These are phyloP conservation scores for Alcedo atthis DNA, from an alignment of 2,797 vertebrate genomes.

Conservation along the genomic window DNA sequence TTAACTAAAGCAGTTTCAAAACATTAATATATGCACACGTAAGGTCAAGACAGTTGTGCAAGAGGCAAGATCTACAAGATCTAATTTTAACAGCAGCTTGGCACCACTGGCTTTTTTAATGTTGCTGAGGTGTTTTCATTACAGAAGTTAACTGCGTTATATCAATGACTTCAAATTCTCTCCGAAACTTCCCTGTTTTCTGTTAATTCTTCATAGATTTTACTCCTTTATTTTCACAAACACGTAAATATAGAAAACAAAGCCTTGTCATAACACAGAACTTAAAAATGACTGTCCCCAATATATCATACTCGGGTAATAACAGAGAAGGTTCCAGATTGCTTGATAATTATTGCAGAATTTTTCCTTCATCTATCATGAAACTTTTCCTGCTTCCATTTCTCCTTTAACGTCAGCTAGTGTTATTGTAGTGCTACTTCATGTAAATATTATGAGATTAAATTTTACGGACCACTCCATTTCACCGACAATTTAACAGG, in stretches of 20 bases:
- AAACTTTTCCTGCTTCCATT: constrained; percentile 15
- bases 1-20: constrained; percentile 44
- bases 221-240: constrained; percentile 35
- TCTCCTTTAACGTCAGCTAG: background rate
- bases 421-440: background rate
- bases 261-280: background rate
- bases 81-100: constrained; percentile 48
- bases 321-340: background rate
- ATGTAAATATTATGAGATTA: constrained; percentile 51
- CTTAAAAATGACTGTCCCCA: background rate
- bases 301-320: background rate
- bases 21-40: constrained; percentile 3
- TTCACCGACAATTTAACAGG: background rate
- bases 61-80: constrained; percentile 23
- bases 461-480: background rate
- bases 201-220: constrained; percentile 4
- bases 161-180: constrained; percentile 13
- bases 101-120: background rate
- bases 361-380: constrained; percentile 28
- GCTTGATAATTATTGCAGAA: background rate
- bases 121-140: constrained; percentile 22
- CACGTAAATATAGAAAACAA: constrained; percentile 37
- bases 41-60: constrained; percentile 9
- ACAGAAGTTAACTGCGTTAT: background rate
- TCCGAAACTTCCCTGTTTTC: constrained; percentile 3